These are phyloP conservation scores for Gallinago paraguaiae DNA, from an alignment of 2,113 vertebrate genomes.

Conservation along the genomic window DNA sequence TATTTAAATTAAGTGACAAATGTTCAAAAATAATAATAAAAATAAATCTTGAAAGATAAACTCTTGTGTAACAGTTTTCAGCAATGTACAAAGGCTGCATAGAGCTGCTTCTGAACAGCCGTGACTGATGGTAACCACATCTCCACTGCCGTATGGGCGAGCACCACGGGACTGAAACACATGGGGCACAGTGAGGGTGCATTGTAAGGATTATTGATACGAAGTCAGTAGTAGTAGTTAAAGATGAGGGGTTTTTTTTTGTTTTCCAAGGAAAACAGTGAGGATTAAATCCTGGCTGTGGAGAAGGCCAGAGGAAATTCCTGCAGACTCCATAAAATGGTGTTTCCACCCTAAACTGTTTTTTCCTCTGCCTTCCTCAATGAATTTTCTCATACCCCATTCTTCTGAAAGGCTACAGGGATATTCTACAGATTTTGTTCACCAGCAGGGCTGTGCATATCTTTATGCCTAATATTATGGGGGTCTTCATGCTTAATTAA, in stretches of 20 bases:
- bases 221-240: neutral
- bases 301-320: neutral
- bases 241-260: neutral
- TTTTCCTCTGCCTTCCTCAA: neutral
- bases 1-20: neutral
- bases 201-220: neutral
- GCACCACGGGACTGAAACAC: rapidly evolving
- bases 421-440: neutral
- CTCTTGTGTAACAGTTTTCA: neutral
- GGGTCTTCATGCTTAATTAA: neutral
- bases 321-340: no score
- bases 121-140: neutral
- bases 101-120: neutral
- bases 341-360: neutral
- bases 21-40: neutral
- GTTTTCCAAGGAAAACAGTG: neutral
- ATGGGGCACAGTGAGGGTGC: neutral
- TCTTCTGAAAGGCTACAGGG: neutral
- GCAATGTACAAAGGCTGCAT: neutral
- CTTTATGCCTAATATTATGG: neutral
- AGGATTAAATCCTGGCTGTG: neutral
- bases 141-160: rapidly evolving
- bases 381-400: neutral
- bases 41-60: neutral
- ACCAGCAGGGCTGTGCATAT: neutral